Base-by-base conservation (phyloP, 2,888 invertebrate genomes). In the Melipona beecheii region DNA sequence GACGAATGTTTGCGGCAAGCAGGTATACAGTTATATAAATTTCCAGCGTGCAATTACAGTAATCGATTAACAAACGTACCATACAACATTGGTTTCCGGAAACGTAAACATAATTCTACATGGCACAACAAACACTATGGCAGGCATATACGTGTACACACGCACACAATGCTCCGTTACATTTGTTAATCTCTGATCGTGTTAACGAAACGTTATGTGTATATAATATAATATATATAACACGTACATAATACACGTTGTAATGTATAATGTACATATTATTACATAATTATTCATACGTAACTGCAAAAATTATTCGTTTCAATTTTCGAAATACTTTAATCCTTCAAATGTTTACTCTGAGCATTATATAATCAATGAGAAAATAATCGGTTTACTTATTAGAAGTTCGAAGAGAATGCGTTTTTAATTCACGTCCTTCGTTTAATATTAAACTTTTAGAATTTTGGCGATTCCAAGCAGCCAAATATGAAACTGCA, bases 31-130 rank as follows among this genome's bases (percentile, higher is more conserved):
- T 83, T 83, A 83, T 79, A 84, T 75, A 84, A 84, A 84, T 84
- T 83, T 78, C 75, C 72, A 50, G 72, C 75, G 75, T 72, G 72
- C 71, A 78, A 83, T 84, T 83, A 79, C 78, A 78, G 84, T 79
- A 84, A 84, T 83, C 79, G 84, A 83, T 83, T 83, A 79, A 75
- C 84, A 72, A 79, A 79, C 75, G 78, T 75, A 75, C 79, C 79
- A 65, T 83, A 83, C 72, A 79, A 68, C 79, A 75, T 78, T 79
- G 72, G 69, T 75, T 79, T 79, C 84, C 75, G 50, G 72, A 64
- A 70, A 79, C 75, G 65, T 79, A 79, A 79, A 83, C 79, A 84
- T 84, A 84, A 84, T 79, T 83, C 60, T 54, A 54, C 74, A 24
- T 36, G 54, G 17, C n/a, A 54, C 56, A 31, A 24, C 70, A 73